These are phyloP conservation scores for Eupithecia subfuscata DNA, from an alignment of 2,888 invertebrate genomes.

Conservation along the genomic window DNA sequence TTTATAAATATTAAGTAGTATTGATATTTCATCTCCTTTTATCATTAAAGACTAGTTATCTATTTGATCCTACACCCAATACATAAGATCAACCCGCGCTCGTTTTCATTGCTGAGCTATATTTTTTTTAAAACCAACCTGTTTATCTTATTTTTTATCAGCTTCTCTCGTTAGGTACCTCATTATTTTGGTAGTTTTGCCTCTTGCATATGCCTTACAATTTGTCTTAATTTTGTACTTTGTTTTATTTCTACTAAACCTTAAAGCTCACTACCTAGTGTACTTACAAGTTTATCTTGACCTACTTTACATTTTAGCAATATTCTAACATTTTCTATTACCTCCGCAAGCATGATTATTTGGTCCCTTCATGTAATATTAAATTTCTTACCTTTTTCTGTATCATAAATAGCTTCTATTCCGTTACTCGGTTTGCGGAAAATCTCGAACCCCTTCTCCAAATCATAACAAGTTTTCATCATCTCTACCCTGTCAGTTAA, in stretches of 20 bases:
- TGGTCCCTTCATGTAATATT: background rate
- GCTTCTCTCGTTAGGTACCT: background rate
- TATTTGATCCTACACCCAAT: conserved; percentile 9
- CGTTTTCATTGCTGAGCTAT: background rate
- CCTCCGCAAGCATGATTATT: background rate
- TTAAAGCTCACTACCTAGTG: background rate
- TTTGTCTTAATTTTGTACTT: background rate
- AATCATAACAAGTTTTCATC: background rate
- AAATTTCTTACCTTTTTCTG: background rate
- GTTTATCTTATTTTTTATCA: background rate
- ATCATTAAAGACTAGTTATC: background rate
- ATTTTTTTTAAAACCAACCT: background rate
- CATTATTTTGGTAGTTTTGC: background rate
- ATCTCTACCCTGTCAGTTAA: background rate
- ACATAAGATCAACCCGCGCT: conserved; percentile 14
- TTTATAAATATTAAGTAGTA: background rate
- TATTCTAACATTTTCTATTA: background rate
- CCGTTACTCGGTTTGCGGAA: background rate
- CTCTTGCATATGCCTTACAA: background rate
- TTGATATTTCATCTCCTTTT: background rate
- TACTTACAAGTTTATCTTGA: background rate
- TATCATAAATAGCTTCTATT: background rate
- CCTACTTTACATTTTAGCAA: background rate
- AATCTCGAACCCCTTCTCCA: background rate
- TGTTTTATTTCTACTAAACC: background rate